Evolutionary conservation across 2,113 vertebrate species (phyloP), one percentile per base, ranked within the genome.

Genomic region (Corythaeola cristata): DNA sequence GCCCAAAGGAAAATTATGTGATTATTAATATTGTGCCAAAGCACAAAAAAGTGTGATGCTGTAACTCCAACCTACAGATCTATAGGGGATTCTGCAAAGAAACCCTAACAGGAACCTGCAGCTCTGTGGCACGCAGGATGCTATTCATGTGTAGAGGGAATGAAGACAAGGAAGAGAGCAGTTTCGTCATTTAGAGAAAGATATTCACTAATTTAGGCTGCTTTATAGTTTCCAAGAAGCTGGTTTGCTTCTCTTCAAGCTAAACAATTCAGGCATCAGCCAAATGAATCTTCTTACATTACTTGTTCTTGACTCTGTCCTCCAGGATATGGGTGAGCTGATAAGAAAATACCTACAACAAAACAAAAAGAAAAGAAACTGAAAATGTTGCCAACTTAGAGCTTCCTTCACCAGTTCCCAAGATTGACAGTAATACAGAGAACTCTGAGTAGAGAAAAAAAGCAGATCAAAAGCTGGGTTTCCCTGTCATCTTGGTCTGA

Each of bases 251-350:
- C 47, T 93, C 52, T 67, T 63, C 47, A 93, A 87, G 64, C 28
- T 73, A 59, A 83, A 63, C 58, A 69, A 69, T 35, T 85, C 73
- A 87, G 37, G 35, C 41, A 89, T 68, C 58, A 86, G 59, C 55
- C 79, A 92, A 64, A 86, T 63, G 35, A 45, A 78, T 75, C 69
- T 84, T 71, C 99, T 99, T 99, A 99, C 99, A 99, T 97, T 76
- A 97, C 74, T 97, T 99, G 99, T 82, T 99, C 99, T 89, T 99
- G 98, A 93, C 99, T 98, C 81, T 97, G 95, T 79, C 99, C 98
- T 63, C 99, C 99, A 55, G 99, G 98, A 69, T 99, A 99, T 15
- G 99, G 99, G 71, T 99, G 99, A 96, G 98, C 99, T 82, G 98
- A 99, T 94, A 99, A 98, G 86, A 98, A 98, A 98, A 99, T 99